Evolutionary conservation across 1,140 invertebrate genomes (phyloP).

Genomic region (Drosophila subobscura): DNA sequence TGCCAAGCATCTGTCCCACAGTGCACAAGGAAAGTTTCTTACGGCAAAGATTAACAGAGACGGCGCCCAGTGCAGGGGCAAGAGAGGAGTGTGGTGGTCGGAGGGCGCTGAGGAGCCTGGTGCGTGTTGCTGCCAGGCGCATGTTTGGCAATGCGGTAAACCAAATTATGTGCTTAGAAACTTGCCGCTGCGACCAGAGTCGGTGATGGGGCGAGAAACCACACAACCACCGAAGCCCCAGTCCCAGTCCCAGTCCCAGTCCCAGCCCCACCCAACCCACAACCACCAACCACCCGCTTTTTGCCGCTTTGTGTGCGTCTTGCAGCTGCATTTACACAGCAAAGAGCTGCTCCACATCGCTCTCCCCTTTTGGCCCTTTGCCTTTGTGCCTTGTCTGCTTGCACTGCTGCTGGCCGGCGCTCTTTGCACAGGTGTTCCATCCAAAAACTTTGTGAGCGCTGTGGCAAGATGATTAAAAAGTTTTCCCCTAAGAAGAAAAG

Average conservation of each 20-base stretch:
- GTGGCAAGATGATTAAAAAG: constrained; percentile 56
- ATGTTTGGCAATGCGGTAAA: constrained; percentile 69
- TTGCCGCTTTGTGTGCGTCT: constrained; percentile 45
- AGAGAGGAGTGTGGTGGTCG: not conserved
- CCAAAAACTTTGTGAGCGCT: constrained; percentile 45
- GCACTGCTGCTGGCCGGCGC: constrained; percentile 20
- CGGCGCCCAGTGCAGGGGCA: not conserved
- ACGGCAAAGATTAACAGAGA: constrained; percentile 60
- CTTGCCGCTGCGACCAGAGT: constrained; percentile 49
- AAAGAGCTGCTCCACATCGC: not conserved
- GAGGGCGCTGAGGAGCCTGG: constrained; percentile 2
- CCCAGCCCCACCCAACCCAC: not conserved
- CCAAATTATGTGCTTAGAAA: constrained; percentile 73
- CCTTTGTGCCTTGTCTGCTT: not conserved
- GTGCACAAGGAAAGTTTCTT: constrained; percentile 61
- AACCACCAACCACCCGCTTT: constrained; percentile 7
- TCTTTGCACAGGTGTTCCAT: constrained; percentile 50
- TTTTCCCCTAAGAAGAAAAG: constrained; percentile 26
- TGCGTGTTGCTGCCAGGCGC: constrained; percentile 59
- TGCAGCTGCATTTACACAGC: constrained; percentile 64
- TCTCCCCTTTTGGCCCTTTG: not conserved
- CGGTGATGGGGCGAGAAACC: constrained; percentile 1
- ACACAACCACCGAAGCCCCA: not conserved
- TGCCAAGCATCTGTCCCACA: constrained; percentile 6
- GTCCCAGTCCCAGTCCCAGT: not conserved